Conservation (phyloP, 2,888 invertebrate species). For the Polydesmus complanatus region DNA sequence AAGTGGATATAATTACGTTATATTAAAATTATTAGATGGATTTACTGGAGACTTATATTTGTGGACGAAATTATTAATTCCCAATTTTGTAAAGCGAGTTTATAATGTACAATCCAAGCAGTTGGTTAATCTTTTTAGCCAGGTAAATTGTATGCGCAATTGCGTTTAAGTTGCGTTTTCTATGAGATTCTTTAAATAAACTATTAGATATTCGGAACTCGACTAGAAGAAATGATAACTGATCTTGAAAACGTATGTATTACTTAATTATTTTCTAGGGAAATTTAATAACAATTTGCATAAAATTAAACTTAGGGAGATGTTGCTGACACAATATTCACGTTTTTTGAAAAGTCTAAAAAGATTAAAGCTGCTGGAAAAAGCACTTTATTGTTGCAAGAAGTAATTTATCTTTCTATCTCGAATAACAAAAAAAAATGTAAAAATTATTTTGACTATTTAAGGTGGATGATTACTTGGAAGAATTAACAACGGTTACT, state of each 20-base stretch:
- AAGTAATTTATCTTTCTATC: conserved; percentile 32
- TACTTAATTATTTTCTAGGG: too few relatives aligned
- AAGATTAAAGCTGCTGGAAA: conserved; percentile 45
- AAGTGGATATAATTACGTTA: too few relatives aligned
- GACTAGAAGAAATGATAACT: conserved; percentile 66
- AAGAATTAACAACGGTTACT: conserved; percentile 56
- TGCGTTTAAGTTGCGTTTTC: not conserved
- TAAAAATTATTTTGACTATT: too few relatives aligned
- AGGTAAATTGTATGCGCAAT: conserved; percentile 33
- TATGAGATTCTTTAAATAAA: too few relatives aligned
- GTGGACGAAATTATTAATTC: conserved; percentile 70
- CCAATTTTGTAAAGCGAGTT: conserved; percentile 64
- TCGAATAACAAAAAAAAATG: too few relatives aligned
- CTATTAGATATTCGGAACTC: conserved; percentile 51
- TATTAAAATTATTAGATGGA: conserved; percentile 40
- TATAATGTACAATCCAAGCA: conserved; percentile 90
- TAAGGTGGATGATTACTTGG: conserved; percentile 52
- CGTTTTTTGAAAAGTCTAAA: conserved; percentile 50
- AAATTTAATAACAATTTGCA: too few relatives aligned
- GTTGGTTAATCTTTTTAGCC: conserved; percentile 71
- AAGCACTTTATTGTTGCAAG: conserved; percentile 55
- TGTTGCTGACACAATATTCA: conserved; percentile 68
- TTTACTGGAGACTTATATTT: conserved; percentile 64
- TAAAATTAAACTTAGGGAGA: conserved; percentile 47
- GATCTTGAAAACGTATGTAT: conserved; percentile 54